phyloP scores from a whole-genome alignment of 1,140 invertebrate species.

The Melanaphis sacchari region DNA sequence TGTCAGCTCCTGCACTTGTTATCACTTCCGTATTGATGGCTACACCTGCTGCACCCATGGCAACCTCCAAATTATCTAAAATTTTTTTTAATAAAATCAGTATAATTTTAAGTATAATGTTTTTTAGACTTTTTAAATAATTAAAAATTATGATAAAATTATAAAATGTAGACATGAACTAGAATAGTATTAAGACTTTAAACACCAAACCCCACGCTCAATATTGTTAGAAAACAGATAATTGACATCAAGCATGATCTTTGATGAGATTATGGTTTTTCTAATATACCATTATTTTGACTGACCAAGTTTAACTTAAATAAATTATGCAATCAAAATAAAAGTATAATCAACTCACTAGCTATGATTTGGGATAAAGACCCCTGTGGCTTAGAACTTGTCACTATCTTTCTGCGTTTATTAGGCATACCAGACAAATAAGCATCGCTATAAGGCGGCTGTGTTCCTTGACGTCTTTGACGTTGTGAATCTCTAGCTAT shows the following conservation, averaged over 20 bases:
- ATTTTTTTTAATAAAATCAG: background rate
- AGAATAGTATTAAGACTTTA: no score
- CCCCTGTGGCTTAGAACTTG: constrained; percentile 60
- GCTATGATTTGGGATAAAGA: constrained; percentile 60
- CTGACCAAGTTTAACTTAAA: background rate
- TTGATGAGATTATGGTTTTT: no score
- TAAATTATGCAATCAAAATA: background rate
- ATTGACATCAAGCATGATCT: no score
- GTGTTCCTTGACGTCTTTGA: constrained; percentile 69
- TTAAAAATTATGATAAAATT: no score
- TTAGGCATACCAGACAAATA: constrained; percentile 82
- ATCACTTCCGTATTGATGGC: constrained; percentile 58
- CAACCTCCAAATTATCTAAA: constrained; percentile 61
- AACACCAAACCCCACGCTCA: no score
- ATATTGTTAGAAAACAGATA: no score
- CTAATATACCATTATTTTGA: no score
- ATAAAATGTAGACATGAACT: no score
- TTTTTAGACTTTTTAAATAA: background rate
- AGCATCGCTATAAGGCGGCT: constrained; percentile 78
- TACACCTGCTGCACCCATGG: constrained; percentile 60
- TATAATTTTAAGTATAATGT: background rate
- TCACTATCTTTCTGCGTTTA: constrained; percentile 78
- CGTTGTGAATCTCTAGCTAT: constrained; percentile 76
- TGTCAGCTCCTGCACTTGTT: constrained; percentile 59
- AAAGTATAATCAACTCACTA: constrained; percentile 58